A percentile compares a stretch with the other conserved stretches of the same genome.
Conservation (phyloP, 1,140 invertebrate species). For the Atopsyche davidsoni region DNA sequence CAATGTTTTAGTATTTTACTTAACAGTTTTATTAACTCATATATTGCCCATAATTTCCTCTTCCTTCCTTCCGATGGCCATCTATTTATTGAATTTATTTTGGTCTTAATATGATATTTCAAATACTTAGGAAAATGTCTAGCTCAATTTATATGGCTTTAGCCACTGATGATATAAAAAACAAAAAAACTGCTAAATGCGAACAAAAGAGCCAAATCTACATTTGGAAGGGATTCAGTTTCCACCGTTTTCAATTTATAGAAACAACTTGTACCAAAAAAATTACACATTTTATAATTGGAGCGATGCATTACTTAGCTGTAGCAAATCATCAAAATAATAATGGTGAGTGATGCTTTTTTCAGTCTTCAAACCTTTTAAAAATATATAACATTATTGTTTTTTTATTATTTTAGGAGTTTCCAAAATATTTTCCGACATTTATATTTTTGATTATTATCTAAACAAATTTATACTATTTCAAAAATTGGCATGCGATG, state of each 20-base stretch:
- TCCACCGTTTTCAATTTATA: conserved; percentile 44
- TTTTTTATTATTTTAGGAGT: conserved; percentile 32
- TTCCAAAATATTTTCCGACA: conserved; percentile 42
- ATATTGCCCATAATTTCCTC: too few relatives aligned
- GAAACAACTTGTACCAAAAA: conserved; percentile 36
- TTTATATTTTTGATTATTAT: conserved; percentile 42
- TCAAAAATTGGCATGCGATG: conserved; percentile 43
- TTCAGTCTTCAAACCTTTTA: conserved; percentile 3
- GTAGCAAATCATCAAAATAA: conserved; percentile 42
- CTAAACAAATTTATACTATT: conserved; percentile 36
- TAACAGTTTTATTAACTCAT: too few relatives aligned
- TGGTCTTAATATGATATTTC: too few relatives aligned
- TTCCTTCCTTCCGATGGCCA: too few relatives aligned
- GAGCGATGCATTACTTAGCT: conserved; percentile 37
- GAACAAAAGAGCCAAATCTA: conserved; percentile 35
- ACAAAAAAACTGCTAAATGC: conserved; percentile 12
- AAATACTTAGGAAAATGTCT: too few relatives aligned
- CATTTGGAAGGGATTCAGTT: conserved; percentile 46
- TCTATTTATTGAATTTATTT: too few relatives aligned
- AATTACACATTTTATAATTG: conserved; percentile 39
- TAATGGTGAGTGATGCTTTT: conserved; percentile 31
- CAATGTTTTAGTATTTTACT: too few relatives aligned
- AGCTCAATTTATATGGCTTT: conserved; percentile 35
- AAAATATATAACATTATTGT: conserved; percentile 15
- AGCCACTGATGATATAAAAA: conserved; percentile 24